Evolutionary conservation across 2,113 vertebrate species (phyloP).

Genomic region (Varanus komodoensis): DNA sequence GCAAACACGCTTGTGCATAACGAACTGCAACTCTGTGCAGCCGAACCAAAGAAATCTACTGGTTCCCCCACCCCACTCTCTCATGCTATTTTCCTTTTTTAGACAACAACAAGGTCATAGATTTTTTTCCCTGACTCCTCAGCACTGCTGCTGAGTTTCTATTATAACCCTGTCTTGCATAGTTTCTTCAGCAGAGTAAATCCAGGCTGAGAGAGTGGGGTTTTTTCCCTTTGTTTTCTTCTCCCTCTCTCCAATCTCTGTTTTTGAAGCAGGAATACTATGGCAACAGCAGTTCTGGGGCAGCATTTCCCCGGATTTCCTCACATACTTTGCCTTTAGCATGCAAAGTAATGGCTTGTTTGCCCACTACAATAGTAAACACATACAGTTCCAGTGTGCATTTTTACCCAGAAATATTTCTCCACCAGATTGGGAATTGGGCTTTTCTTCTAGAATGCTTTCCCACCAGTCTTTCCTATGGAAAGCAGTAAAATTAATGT

Average conservation of each 20-base stretch:
- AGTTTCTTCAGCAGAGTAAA: conserved; percentile 65
- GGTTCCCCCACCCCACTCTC: conserved; percentile 46
- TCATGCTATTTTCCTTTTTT: conserved; percentile 68
- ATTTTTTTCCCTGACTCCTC: conserved; percentile 65
- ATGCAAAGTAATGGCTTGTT: conserved; percentile 35
- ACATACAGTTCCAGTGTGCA: conserved; percentile 17
- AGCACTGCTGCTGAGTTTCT: conserved; percentile 55
- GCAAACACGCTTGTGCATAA: conserved; percentile 56
- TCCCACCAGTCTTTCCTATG: conserved; percentile 12
- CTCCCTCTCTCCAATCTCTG: conserved; percentile 35
- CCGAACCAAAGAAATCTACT: conserved; percentile 58
- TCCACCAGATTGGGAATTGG: neutral
- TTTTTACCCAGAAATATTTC: conserved; percentile 6
- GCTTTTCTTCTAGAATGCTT: neutral
- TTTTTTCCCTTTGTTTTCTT: neutral
- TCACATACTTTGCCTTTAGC: conserved; percentile 49
- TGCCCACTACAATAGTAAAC: conserved; percentile 32
- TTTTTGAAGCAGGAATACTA: conserved; percentile 42
- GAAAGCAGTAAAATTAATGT: neutral
- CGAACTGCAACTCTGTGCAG: conserved; percentile 55
- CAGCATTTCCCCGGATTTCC: conserved; percentile 45
- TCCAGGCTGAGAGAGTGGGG: conserved; percentile 39
- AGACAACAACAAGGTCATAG: conserved; percentile 65
- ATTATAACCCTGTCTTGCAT: conserved; percentile 63
- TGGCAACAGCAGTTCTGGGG: conserved; percentile 62